Evolutionary conservation across 2,797 vertebrate genomes (phyloP), one percentile per base, ranked within the genome.

Genomic region (Bradypodion pumilum): DNA sequence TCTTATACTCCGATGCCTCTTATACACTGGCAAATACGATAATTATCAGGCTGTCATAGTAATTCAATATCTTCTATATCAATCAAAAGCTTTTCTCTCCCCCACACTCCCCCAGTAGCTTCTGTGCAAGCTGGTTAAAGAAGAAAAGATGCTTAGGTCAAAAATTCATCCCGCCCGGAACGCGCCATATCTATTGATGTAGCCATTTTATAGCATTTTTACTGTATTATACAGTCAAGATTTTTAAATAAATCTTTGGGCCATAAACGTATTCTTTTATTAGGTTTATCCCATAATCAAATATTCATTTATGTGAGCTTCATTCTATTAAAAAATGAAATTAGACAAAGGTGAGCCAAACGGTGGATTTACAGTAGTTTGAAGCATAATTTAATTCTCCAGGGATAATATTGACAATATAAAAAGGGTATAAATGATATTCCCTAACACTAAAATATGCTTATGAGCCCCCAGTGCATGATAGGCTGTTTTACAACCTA

Each of bases 391-490:
- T 89, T 92, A 92, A 90, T 90, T 94, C 89, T 95, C 94, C 89
- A 81, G 89, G 83, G 88, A 91, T 89, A 85, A 94, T 94, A 95
- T 84, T 92, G 91, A 94, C 91, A 94, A 93, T 92, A 94, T 94
- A 94, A 96, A 94, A 94, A 92, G 85, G 80, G 89, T 93, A 75
- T 92, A 95, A 96, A 95, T 95, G 89, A 95, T 95, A 95, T 93
- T 93, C 85, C 75, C 86, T 89, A 95, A 93, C 88, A 95, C 87
- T 94, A 93, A 95, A 94, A 94, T 94, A 95, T 94, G 90, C 94
- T 95, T 94, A 95, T 88, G 91, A 95, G 91, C 86, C 92, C 93
- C 94, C 80, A 88, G 94, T 93, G 92, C 90, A 89, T 86, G 88
- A 94, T 95, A 86, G 85, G 85, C 83, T 90, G 84, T 88, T 96